Evolutionary conservation across 2,888 invertebrate species (phyloP).

Genomic region (Pseudococcus longispinus): DNA sequence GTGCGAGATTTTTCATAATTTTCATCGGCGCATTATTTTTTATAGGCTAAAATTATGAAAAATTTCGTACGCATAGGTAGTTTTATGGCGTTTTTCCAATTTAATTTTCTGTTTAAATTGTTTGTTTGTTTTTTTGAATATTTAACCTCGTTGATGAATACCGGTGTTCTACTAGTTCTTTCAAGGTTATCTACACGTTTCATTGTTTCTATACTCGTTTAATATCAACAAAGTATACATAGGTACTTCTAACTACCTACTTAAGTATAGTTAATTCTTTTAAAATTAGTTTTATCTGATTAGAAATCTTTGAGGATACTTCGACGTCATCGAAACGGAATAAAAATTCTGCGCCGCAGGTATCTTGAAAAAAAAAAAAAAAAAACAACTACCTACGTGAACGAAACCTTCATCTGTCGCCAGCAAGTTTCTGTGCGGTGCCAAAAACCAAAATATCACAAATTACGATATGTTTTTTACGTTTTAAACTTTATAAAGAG

Average conservation of each 20-base stretch:
- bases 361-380: not conserved
- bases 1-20: no score
- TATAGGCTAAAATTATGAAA: not conserved
- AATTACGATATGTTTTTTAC: not conserved
- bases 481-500: not conserved
- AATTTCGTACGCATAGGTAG: no score
- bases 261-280: not conserved
- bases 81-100: no score
- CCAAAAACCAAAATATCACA: not conserved
- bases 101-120: not conserved
- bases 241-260: not conserved
- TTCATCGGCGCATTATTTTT: no score
- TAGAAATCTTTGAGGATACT: not conserved
- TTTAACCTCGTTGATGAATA: not conserved
- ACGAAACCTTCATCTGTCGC: not conserved
- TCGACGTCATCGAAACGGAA: not conserved
- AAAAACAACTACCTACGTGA: not conserved
- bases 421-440: not conserved
- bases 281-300: not conserved
- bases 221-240: not conserved
- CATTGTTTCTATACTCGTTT: not conserved
- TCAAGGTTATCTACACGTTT: not conserved
- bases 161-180: not conserved
- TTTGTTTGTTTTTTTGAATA: not conserved
- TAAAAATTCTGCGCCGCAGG: not conserved